phyloP scores from a whole-genome alignment of 2,888 invertebrate genomes.

The Theodoxus fluviatilis region DNA sequence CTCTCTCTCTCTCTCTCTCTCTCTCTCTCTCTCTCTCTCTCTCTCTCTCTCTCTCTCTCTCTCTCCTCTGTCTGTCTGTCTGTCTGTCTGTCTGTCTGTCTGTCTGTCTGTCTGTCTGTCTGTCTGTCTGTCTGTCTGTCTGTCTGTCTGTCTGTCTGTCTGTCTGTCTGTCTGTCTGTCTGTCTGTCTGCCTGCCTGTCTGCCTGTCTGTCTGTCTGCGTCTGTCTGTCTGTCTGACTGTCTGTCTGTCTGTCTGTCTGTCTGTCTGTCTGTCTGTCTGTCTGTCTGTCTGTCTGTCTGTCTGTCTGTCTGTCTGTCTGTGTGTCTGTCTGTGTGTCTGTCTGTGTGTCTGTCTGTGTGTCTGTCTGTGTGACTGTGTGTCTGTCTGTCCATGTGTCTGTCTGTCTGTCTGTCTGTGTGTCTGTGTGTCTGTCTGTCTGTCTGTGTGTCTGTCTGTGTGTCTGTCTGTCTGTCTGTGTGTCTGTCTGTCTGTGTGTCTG shows the following conservation, averaged over 20 bases:
- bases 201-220: background rate
- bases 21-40: constrained; percentile 20
- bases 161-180: background rate
- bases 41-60: constrained; percentile 20
- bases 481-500: background rate
- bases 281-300: background rate
- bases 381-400: background rate
- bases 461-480: background rate
- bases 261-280: constrained; percentile 3
- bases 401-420: background rate
- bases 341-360: background rate
- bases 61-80: constrained; percentile 8
- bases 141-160: constrained; percentile 6
- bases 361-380: background rate
- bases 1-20: constrained; percentile 26
- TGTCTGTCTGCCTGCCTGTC: background rate
- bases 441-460: background rate
- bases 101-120: constrained; percentile 26
- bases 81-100: constrained; percentile 21
- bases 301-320: background rate
- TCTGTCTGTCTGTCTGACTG: background rate
- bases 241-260: background rate
- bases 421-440: background rate
- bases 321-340: background rate
- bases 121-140: background rate